Evolutionary conservation across 92 coral and sea anemone genomes (phyloP).

Genomic region (Epizoanthus illoricatus): DNA sequence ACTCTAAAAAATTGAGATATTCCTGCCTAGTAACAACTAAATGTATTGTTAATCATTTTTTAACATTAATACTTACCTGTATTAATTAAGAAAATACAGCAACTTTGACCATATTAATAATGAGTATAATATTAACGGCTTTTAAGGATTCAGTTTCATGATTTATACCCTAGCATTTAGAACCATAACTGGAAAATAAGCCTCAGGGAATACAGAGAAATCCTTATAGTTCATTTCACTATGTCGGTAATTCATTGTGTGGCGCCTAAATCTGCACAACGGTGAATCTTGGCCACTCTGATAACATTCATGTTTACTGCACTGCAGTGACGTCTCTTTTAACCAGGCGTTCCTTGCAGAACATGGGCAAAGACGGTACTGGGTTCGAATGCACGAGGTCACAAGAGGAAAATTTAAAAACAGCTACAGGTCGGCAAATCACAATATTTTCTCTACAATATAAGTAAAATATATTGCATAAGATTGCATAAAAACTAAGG

Average conservation of each 20-base stretch:
- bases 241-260: no score
- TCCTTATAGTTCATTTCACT: background rate
- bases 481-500: background rate
- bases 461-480: no score
- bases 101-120: no score
- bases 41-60: no score
- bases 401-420: background rate
- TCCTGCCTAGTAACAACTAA: background rate
- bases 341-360: constrained; percentile 4
- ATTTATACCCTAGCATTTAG: background rate
- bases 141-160: constrained; percentile 8
- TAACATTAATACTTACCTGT: no score
- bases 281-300: no score
- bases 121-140: background rate
- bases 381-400: constrained; percentile 10
- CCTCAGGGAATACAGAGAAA: background rate
- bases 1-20: background rate
- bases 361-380: background rate
- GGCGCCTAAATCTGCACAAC: no score
- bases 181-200: background rate
- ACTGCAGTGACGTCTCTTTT: background rate
- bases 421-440: no score
- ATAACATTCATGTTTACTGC: background rate
- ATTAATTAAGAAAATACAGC: no score
- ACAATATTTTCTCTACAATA: no score